These are phyloP conservation scores for Polydrusus pterygomalis DNA, from an alignment of 2,888 invertebrate species.

Conservation along the genomic window DNA sequence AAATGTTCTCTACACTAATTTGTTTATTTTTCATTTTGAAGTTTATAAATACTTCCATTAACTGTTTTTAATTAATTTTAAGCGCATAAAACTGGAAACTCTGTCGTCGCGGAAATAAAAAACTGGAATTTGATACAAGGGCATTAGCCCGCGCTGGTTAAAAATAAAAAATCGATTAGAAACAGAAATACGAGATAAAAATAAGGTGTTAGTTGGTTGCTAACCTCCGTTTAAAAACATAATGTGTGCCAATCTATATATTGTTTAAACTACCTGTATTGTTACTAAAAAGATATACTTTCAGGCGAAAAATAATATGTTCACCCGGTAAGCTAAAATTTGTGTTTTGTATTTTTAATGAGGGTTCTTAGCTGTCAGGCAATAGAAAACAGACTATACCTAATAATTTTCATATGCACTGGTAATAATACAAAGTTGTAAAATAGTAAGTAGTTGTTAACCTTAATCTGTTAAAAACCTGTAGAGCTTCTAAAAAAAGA, in stretches of 20 bases:
- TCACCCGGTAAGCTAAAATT: too few species aligned
- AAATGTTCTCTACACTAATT: slow-evolving; percentile 8
- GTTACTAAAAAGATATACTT: too few species aligned
- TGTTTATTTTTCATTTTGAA: slow-evolving; percentile 26
- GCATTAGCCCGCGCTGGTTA: slow-evolving; percentile 15
- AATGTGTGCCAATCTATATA: too few species aligned
- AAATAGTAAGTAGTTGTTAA: neutral
- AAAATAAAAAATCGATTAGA: neutral
- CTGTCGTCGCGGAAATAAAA: slow-evolving; percentile 8
- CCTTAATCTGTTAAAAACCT: slow-evolving; percentile 13
- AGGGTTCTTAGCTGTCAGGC: too few species aligned
- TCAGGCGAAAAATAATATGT: too few species aligned
- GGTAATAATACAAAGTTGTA: too few species aligned
- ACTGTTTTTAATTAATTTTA: slow-evolving; percentile 31
- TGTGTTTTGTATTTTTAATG: too few species aligned
- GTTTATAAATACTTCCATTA: slow-evolving; percentile 35
- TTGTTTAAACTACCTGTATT: too few species aligned
- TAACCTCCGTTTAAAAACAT: too few species aligned
- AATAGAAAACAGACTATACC: too few species aligned
- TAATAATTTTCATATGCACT: too few species aligned
- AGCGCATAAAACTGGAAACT: slow-evolving; percentile 27
- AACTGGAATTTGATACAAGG: slow-evolving; percentile 20
- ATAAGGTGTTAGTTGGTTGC: too few species aligned
- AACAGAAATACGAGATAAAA: neutral
- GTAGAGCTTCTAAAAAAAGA: slow-evolving; percentile 15